Percentiles rank a stretch among this genome's conserved stretches.
Conservation (phyloP, 2,797 vertebrate genomes). For the Hirundo rustica region DNA sequence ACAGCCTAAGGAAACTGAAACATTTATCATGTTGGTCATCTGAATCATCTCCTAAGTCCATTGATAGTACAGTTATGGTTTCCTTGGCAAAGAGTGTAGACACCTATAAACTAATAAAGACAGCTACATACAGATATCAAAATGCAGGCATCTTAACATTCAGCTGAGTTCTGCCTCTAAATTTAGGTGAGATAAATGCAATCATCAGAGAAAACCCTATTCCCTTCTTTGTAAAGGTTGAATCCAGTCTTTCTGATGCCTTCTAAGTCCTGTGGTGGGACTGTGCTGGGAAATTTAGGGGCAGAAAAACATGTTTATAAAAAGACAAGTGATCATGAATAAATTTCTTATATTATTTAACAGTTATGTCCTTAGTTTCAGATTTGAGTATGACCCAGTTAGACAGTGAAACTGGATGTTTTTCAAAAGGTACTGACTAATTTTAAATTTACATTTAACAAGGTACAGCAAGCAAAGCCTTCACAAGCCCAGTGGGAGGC, state of each 20-base stretch:
- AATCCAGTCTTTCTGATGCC: not conserved
- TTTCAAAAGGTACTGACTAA: not conserved
- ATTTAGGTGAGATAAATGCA: not conserved
- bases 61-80: not conserved
- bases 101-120: not conserved
- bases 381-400: not conserved
- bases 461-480: not conserved
- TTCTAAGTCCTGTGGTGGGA: not conserved
- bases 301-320: not conserved
- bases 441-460: constrained; percentile 31
- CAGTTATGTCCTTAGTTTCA: not conserved
- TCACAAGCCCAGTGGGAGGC: not conserved
- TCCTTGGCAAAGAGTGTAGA: not conserved
- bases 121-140: not conserved
- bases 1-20: not conserved
- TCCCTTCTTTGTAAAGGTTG: not conserved
- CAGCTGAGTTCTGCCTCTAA: not conserved
- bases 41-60: not conserved
- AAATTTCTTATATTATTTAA: not conserved
- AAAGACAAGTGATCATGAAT: not conserved
- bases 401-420: not conserved
- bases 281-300: not conserved
- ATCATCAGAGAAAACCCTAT: not conserved
- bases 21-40: not conserved
- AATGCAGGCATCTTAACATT: not conserved